Evolutionary conservation across 2,113 vertebrate genomes (phyloP).

Genomic region (Oenanthe melanoleuca): DNA sequence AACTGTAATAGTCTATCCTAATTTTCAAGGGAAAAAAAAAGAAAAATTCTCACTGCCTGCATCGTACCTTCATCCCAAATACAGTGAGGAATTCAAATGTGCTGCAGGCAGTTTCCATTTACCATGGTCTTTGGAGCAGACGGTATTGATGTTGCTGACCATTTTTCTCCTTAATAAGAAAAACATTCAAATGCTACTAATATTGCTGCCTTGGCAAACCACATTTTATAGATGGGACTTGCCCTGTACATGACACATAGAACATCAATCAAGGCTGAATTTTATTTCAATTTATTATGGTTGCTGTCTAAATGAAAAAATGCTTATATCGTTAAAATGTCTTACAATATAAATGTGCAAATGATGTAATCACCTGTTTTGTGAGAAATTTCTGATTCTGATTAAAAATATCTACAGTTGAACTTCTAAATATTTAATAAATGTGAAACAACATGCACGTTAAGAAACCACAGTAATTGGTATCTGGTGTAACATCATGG

Average conservation of each 20-base stretch:
- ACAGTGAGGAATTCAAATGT: conserved; percentile 51
- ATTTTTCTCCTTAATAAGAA: conserved; percentile 87
- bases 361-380: conserved; percentile 80
- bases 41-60: conserved; percentile 36
- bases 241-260: conserved; percentile 75
- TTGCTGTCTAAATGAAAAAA: conserved; percentile 82
- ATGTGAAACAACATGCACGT: conserved; percentile 33
- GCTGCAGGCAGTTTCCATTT: conserved; percentile 73
- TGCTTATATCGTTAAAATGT: conserved; percentile 81
- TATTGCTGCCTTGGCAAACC: conserved; percentile 84
- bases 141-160: conserved; percentile 70
- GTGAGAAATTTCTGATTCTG: conserved; percentile 64
- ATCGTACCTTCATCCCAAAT: conserved; percentile 54
- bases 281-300: conserved; percentile 86
- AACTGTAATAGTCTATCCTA: conserved; percentile 80
- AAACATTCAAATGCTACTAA: conserved; percentile 86
- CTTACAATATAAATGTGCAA: conserved; percentile 76
- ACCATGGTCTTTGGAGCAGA: conserved; percentile 67
- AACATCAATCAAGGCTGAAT: conserved; percentile 80
- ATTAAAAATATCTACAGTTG: conserved; percentile 70
- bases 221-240: conserved; percentile 81
- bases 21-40: conserved; percentile 64
- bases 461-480: conserved; percentile 54
- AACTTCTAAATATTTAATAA: conserved; percentile 75
- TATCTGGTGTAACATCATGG: conserved; percentile 11